Base-by-base conservation (phyloP, 2,113 vertebrate genomes). In the Ifrita kowaldi region DNA sequence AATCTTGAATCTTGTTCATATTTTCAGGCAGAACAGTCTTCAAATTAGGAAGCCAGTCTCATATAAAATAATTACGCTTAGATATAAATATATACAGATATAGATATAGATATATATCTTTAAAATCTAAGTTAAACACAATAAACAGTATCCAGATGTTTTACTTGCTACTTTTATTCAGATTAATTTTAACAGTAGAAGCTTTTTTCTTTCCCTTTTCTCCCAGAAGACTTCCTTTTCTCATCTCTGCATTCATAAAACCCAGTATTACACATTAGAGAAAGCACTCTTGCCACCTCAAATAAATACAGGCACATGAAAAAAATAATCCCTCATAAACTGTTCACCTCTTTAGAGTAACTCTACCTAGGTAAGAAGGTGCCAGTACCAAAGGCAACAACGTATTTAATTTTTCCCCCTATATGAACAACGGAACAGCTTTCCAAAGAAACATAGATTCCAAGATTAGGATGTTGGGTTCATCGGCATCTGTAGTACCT, bases 1-100 rank as follows among this genome's bases (percentile, higher is more conserved):
- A 96, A 91, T 95, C 97, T 96, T 97, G 97, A 96, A 91, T 95
- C 97, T 96, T 97, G 97, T 90, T 97, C 84, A 35, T 59, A 69
- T 62, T 37, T 81, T 82, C 87, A 96, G 42, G 50, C 35, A 82
- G 37, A 86, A 87, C 35, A 85, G 75, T 84, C 74, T 93, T 96
- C 90, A 80, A 80, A 95, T 96, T 89, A 96, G 50, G 71, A 88
- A 92, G 46, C 42, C 39, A 52, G 39, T 30, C 30, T 82, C 93
- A 88, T 21, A 69, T 26, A 79, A 76, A 78, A 42, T 86, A 90
- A 70, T 50, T 75, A 79, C 76, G 28, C n/a, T 84, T 35, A 70
- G 27, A 81, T 0, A 1, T n/a, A 6, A 17, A 41, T 22, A 10
- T 37, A 35, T 57, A 70, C 20, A 50, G 42, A 42, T 21, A 21